phyloP scores from a whole-genome alignment of 2,888 invertebrate species.

The Agriopis leucophaearia region DNA sequence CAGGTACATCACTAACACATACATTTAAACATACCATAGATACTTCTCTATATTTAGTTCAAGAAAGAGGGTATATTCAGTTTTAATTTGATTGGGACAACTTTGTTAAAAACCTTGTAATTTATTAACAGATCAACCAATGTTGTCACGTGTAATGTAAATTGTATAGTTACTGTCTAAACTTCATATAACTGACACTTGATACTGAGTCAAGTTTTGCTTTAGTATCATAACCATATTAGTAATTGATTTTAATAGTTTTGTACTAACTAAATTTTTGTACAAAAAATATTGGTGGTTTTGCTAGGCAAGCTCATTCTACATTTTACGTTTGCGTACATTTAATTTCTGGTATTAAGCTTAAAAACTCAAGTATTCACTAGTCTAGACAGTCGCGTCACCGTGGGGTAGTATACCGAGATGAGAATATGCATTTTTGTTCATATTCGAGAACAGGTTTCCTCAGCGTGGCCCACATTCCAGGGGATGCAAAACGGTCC shows the following conservation, averaged over 20 bases:
- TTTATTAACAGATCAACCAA: too few relatives aligned
- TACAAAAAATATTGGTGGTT: not conserved
- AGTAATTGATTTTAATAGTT: not conserved
- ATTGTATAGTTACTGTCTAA: too few relatives aligned
- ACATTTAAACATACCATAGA: too few relatives aligned
- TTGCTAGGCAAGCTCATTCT: not conserved
- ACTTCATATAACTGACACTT: not conserved
- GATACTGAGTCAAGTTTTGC: not conserved
- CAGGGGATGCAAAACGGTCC: constrained; percentile 93
- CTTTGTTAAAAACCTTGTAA: too few relatives aligned
- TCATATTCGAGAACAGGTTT: constrained; percentile 15
- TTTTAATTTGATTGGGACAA: not conserved
- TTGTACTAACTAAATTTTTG: not conserved
- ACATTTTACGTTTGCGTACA: not conserved
- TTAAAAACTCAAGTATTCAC: not conserved
- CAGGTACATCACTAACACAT: constrained; percentile 63
- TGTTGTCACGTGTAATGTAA: too few relatives aligned
- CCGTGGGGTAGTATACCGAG: not conserved
- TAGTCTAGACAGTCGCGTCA: not conserved
- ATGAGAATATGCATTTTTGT: constrained; percentile 10
- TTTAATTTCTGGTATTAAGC: not conserved
- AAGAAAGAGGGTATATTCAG: not conserved
- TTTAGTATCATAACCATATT: not conserved
- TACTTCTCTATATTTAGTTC: not conserved
- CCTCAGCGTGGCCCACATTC: constrained; percentile 38